A percentile compares a stretch with the other conserved stretches of the same genome.
Conservation (phyloP, 1,140 invertebrate species). For the Danaus melanippus region DNA sequence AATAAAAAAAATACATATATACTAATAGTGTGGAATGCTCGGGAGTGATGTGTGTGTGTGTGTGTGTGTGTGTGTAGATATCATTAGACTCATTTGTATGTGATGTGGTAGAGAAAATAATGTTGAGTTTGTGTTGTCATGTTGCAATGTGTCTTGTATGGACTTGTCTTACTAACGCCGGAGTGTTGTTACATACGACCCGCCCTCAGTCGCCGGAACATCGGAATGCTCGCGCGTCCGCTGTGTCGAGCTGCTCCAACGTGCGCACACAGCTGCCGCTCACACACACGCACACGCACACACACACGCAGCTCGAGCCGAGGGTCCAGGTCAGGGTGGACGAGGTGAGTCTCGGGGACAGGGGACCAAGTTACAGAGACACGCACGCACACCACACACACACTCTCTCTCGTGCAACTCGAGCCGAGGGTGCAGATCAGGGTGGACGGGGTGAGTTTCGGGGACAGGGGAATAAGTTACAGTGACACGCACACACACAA, state of each 20-base stretch:
- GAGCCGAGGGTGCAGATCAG: slow-evolving; percentile 2
- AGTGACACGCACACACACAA: too few relatives aligned
- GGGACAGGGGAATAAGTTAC: too few relatives aligned
- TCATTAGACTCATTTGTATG: too few relatives aligned
- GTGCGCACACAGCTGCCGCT: slow-evolving; percentile 41
- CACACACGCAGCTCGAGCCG: slow-evolving; percentile 11
- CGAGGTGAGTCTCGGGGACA: slow-evolving; percentile 6
- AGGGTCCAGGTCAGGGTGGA: not conserved
- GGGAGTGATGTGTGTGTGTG: too few relatives aligned
- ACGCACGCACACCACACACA: not conserved
- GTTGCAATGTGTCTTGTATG: not conserved
- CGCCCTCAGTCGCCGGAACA: slow-evolving; percentile 51
- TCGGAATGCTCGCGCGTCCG: slow-evolving; percentile 36
- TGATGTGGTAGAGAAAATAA: too few relatives aligned
- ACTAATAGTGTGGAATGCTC: too few relatives aligned
- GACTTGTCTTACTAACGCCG: not conserved
- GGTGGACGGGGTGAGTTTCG: slow-evolving; percentile 8
- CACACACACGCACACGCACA: slow-evolving; percentile 29
- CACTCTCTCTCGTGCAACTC: slow-evolving; percentile 12
- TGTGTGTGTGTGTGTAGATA: too few relatives aligned
- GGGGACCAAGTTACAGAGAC: too few relatives aligned
- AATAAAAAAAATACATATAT: too few relatives aligned
- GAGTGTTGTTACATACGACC: not conserved
- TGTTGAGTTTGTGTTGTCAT: too few relatives aligned
- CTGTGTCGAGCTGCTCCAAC: slow-evolving; percentile 42